Evolutionary conservation across 2,888 invertebrate species (phyloP).

Genomic region (Aphidius colemani): DNA sequence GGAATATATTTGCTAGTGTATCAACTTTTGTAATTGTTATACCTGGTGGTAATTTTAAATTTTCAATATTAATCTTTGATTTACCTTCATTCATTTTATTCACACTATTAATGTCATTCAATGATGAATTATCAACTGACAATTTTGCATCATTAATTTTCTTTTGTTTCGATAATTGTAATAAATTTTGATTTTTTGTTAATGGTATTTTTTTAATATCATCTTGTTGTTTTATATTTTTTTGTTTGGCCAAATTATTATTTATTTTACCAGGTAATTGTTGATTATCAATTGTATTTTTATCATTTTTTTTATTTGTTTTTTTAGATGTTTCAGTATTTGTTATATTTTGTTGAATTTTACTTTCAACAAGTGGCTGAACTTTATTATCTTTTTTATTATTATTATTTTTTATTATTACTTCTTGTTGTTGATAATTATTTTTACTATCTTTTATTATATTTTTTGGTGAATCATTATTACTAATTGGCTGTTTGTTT

Average conservation of each 20-base stretch:
- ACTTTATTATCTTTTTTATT: constrained; percentile 32
- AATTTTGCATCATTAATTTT: too few relatives aligned
- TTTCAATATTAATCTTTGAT: constrained; percentile 55
- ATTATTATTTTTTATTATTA: not conserved
- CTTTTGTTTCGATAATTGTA: constrained; percentile 32
- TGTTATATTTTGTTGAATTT: constrained; percentile 34
- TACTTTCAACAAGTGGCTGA: constrained; percentile 25
- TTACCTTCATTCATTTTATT: constrained; percentile 49
- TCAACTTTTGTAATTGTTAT: constrained; percentile 79
- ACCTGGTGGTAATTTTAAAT: constrained; percentile 72
- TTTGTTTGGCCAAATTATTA: constrained; percentile 29
- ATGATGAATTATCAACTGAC: constrained; percentile 18
- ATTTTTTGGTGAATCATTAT: constrained; percentile 36
- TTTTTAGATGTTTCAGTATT: constrained; percentile 18
- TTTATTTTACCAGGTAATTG: constrained; percentile 30
- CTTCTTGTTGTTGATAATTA: constrained; percentile 24
- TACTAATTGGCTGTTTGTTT: constrained; percentile 48
- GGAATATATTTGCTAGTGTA: constrained; percentile 52
- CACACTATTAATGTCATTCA: constrained; percentile 33
- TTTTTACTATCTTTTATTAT: constrained; percentile 32
- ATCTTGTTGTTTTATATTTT: constrained; percentile 29
- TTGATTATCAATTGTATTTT: constrained; percentile 10
- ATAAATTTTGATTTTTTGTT: constrained; percentile 43
- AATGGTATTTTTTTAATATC: constrained; percentile 36
- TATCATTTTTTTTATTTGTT: constrained; percentile 32